Percentiles rank a stretch among this genome's conserved stretches.
Evolutionary conservation across 2,888 invertebrate species (phyloP).

Genomic region (Bimastos eiseni): DNA sequence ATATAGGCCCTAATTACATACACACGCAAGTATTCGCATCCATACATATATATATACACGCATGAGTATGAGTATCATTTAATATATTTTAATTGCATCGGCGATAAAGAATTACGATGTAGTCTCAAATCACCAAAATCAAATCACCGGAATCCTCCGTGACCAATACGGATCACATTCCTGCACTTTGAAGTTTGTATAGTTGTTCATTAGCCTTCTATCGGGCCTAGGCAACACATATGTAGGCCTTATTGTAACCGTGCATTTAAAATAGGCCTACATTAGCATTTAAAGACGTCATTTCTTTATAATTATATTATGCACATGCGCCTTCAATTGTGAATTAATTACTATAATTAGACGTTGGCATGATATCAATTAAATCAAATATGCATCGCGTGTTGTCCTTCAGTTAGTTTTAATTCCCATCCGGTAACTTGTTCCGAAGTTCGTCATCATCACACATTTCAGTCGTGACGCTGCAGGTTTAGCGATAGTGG

Average conservation of each 20-base stretch:
- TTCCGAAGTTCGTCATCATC: not conserved
- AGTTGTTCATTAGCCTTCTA: no score
- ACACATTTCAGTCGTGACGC: not conserved
- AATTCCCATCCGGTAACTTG: not conserved
- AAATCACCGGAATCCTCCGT: not conserved
- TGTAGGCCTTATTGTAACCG: no score
- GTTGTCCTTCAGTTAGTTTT: not conserved
- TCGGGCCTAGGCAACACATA: not conserved
- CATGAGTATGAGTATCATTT: no score
- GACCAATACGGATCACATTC: not conserved
- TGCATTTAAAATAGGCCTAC: no score
- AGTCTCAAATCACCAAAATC: not conserved
- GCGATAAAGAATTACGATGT: no score
- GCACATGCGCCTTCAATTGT: no score
- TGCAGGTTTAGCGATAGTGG: no score
- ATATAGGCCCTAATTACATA: slow-evolving; percentile 36
- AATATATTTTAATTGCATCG: no score
- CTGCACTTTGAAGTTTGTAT: no score
- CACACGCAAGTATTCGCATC: slow-evolving; percentile 29
- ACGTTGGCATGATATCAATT: not conserved
- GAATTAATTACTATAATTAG: not conserved
- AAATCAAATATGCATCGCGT: not conserved
- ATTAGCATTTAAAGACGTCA: not conserved
- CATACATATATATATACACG: no score
- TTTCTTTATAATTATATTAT: no score